A percentile compares a stretch with the other conserved stretches of the same genome.
Conservation (phyloP, 1,140 invertebrate genomes). For the Apocrypta bakeri region DNA sequence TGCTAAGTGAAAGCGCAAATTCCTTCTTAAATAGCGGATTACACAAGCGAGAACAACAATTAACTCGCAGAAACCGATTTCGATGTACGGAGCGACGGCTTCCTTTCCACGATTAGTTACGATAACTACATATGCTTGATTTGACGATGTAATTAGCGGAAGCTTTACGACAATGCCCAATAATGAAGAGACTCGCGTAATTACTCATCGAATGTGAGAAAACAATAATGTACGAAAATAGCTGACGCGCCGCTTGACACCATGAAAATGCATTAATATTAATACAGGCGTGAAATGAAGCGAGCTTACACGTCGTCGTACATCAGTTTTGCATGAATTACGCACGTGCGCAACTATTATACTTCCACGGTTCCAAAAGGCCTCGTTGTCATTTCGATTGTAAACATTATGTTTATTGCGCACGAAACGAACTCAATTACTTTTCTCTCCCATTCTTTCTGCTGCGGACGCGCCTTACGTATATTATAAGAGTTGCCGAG, state of each 20-base stretch:
- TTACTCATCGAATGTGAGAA: constrained; percentile 5
- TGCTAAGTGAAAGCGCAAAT: no score
- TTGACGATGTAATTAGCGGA: constrained; percentile 13
- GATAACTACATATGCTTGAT: background rate
- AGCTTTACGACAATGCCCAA: constrained; percentile 21
- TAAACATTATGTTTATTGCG: background rate
- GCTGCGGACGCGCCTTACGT: no score
- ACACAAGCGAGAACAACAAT: background rate
- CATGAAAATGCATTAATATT: constrained; percentile 24
- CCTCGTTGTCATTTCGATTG: background rate
- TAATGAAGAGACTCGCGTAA: background rate
- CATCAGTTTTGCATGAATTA: background rate
- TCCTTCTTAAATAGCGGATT: no score
- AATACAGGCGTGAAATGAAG: no score
- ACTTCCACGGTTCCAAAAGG: background rate
- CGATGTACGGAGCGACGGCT: background rate
- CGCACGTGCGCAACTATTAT: no score
- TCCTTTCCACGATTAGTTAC: background rate
- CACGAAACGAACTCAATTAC: background rate
- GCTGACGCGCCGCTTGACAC: background rate
- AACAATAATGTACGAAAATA: constrained; percentile 33
- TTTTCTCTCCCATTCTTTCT: background rate
- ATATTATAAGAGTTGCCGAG: no score
- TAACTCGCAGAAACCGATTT: background rate
- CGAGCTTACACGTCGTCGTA: background rate